Conservation (phyloP, 2,888 invertebrate species). For the Nineta flava region DNA sequence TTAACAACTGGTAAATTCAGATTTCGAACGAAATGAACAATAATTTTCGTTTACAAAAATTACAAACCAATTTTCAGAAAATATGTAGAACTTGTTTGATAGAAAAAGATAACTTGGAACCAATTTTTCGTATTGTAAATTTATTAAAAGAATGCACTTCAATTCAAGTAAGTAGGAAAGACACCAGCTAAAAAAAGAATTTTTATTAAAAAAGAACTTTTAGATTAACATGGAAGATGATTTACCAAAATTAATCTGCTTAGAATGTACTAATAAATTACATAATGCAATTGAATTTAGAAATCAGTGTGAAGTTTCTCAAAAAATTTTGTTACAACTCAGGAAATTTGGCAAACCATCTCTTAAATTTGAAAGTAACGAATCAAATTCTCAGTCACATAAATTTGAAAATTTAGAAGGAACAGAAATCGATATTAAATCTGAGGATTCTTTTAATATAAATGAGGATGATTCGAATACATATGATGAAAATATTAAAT, state of each 20-base stretch:
- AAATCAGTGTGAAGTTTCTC: conserved; percentile 18
- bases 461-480: too few relatives aligned
- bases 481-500: too few relatives aligned
- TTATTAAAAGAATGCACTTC: conserved; percentile 20
- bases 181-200: too few relatives aligned
- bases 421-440: too few relatives aligned
- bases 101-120: conserved; percentile 23
- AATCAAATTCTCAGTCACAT: too few relatives aligned
- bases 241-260: conserved; percentile 18
- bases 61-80: conserved; percentile 15
- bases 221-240: conserved; percentile 17
- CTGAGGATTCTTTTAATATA: too few relatives aligned
- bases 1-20: too few relatives aligned
- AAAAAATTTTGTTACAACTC: conserved; percentile 13
- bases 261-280: conserved; percentile 18
- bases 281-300: conserved; percentile 17
- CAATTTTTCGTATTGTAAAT: conserved; percentile 21
- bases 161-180: conserved; percentile 15
- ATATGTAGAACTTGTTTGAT: conserved; percentile 34
- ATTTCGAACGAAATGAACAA: too few relatives aligned
- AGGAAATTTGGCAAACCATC: neutral
- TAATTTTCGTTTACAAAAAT: too few relatives aligned
- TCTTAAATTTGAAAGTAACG: neutral
- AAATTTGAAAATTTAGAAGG: too few relatives aligned
- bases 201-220: too few relatives aligned